phyloP scores from a whole-genome alignment of 2,113 vertebrate species.

The Nipponia nippon region DNA sequence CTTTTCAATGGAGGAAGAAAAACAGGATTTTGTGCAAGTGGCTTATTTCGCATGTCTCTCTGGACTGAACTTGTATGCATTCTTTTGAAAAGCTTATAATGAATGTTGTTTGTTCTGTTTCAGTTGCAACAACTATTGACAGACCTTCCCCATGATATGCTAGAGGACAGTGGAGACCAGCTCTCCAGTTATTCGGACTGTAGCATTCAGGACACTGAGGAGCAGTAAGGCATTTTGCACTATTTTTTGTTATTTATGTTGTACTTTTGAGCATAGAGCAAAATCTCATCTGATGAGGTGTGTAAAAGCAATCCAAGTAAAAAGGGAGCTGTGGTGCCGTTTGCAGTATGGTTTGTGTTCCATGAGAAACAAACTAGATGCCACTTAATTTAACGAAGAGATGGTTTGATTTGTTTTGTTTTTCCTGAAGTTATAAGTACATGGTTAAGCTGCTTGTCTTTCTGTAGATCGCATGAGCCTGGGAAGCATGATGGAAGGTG shows the following conservation, averaged over 20 bases:
- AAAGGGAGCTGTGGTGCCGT: background rate
- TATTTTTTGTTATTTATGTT: background rate
- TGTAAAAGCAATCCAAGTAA: background rate
- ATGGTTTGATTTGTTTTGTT: background rate
- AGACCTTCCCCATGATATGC: slow-evolving; percentile 96
- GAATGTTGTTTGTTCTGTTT: background rate
- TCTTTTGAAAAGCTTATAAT: background rate
- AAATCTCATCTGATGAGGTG: background rate
- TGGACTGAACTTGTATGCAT: background rate
- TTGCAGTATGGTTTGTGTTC: background rate
- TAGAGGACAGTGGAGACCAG: slow-evolving; percentile 91
- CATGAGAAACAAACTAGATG: background rate
- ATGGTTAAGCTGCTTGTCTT: background rate
- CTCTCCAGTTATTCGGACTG: slow-evolving; percentile 79
- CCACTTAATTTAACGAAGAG: background rate
- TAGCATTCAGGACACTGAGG: slow-evolving; percentile 71
- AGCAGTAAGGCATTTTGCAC: slow-evolving; percentile 73
- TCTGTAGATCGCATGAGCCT: slow-evolving; percentile 69
- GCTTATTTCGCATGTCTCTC: background rate
- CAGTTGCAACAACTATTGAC: slow-evolving; percentile 92
- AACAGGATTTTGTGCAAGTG: background rate
- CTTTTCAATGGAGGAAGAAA: background rate
- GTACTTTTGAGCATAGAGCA: background rate
- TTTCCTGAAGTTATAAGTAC: background rate
- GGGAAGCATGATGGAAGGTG: slow-evolving; percentile 74